Base-by-base conservation (phyloP, 2,797 vertebrate species). In the Spinibarbus caldwelli region DNA sequence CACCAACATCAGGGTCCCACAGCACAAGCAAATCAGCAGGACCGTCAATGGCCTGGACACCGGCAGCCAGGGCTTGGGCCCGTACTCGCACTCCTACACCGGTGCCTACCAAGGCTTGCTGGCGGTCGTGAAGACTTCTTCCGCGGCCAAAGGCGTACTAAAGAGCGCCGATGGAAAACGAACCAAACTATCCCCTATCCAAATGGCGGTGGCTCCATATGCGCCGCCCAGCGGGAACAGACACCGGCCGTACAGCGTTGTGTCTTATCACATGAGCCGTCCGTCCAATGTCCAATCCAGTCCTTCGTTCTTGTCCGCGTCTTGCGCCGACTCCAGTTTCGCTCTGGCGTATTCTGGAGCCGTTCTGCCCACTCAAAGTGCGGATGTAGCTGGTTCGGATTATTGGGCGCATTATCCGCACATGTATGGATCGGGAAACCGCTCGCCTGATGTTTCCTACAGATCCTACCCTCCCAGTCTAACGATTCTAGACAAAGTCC, bases 31-130 rank as follows among this genome's bases (percentile, higher is more conserved):
- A 94, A 96, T 99, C 67, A 95, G 95, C 95, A 96, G 97, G 93
- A 99, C 97, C 0, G 95, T 99, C 88, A 99, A 99, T 0, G 98
- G 98, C 89, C 96, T 98, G 6, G 97, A 99, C 94, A 99, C 97
- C 64, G 8, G 31, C 7, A 17, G 31, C 0, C 64, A 19, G 64
- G 93, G 95, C 87, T 97, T 95, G 82, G 96, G 96, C 91, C 96
- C 96, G 70, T 98, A 97, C 89, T 95, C 96, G 0, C 92, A 94
- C 70, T 93, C 95, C 45, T 96, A 96, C 57, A 85, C 96, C 1
- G 67, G 94, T 0, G 96, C 96, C 90, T 95, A 97, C 94, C 97
- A 96, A 92, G 97, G 98, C 77, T 94, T 99, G 89, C 88, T 99
- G 94, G 97, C 96, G 87, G 88, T 97, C 0, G 95, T 97, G 90